Conservation (phyloP, 2,797 vertebrate genomes). For the Sphenodon punctatus region DNA sequence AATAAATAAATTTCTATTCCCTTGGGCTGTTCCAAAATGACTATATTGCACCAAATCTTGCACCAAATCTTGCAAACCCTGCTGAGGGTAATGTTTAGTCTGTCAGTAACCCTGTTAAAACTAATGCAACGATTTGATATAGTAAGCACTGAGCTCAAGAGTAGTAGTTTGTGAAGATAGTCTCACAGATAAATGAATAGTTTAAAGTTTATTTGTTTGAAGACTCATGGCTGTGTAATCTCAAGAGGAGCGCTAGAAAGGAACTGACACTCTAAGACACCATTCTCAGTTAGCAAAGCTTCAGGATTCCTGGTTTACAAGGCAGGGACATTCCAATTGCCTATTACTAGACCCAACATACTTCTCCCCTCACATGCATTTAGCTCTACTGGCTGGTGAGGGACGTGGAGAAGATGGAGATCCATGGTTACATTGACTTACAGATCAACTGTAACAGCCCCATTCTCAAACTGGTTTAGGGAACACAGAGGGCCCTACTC, state of each 20-base stretch:
- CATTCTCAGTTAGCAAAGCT: neutral
- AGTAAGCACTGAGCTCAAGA: no score
- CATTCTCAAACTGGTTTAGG: neutral
- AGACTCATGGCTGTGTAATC: neutral
- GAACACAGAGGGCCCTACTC: neutral
- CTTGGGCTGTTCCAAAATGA: no score
- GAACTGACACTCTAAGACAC: neutral
- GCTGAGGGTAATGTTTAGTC: no score
- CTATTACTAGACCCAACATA: neutral
- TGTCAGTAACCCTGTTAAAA: no score
- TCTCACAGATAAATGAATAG: no score
- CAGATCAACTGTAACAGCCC: neutral
- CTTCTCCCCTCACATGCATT: no score
- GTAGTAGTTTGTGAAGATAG: no score
- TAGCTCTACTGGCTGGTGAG: neutral
- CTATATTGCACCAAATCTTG: no score
- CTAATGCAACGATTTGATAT: no score
- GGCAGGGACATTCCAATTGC: accelerated
- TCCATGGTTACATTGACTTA: neutral
- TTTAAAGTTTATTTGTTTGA: neutral
- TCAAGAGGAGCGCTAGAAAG: neutral
- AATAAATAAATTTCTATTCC: no score
- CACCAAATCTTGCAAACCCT: no score
- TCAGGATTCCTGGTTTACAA: neutral
- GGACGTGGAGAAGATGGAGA: neutral